Base-by-base conservation (phyloP, 1,140 invertebrate genomes). In the Hydropsyche tenuis region DNA sequence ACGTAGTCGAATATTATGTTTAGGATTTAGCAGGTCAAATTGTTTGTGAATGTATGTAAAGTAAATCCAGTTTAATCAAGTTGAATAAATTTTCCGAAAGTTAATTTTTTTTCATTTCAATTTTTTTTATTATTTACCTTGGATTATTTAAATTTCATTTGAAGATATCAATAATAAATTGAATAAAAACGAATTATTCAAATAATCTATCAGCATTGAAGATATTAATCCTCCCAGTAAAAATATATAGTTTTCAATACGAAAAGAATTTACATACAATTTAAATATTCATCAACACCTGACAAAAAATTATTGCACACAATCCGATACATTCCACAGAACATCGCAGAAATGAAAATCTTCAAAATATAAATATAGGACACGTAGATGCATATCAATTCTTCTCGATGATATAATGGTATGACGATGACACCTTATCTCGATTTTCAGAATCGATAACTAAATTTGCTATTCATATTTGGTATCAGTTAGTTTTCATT, bases 31-130 rank as follows among this genome's bases (percentile, higher is more conserved):
- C 16, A 62, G 73, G 65, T 72, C 73, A 75, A 56, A 73, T 30
- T 77, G 73, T 77, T 73, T 77, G 76, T 77, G 73, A 75, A 75
- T 77, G 76, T 77, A 77, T 68, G 76, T 77, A 72, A 75, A 68
- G 60, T 77, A 74, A 75, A 63, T 62, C 68, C 73, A 71, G 72
- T 77, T 73, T 75, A 77, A 77, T 73, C 69, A 64, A 77, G 72
- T 72, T 74, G 72, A 74, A 77, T 77, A 77, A 74, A 69, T 75
- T 74, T 77, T 75, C 73, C 74, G 76, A 77, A 77, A 74, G 76
- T 77, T 77, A 74, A 53, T 18, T 9, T 16, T 53, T 18, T 53
- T 6, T 60, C 25, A 12, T 60, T 25, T 25, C 23, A 27, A 22
- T 25, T 12, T 25, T 60, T 22, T 25, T 53, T 2, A 3, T 12